These are phyloP conservation scores for Sterrhoptilus dennistouni DNA, from an alignment of 2,113 vertebrate species.

Conservation along the genomic window DNA sequence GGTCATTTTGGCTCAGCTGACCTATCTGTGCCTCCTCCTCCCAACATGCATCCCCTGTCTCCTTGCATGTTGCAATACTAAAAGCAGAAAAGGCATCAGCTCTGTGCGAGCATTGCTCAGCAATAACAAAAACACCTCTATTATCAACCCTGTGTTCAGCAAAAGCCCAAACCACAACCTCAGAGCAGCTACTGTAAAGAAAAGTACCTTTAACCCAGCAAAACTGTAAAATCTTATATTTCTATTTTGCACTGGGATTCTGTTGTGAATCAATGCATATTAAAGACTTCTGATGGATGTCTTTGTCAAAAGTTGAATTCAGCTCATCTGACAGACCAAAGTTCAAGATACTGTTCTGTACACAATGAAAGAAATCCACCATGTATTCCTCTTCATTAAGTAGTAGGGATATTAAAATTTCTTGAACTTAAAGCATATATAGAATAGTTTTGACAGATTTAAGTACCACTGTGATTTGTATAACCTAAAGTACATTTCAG, in stretches of 20 bases:
- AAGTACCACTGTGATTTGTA: fast-evolving
- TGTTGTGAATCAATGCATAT: neutral
- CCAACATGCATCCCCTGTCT: neutral
- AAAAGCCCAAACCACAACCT: neutral
- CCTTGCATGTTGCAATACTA: fast-evolving
- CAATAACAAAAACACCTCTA: neutral
- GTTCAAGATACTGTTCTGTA: neutral
- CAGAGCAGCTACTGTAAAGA: neutral
- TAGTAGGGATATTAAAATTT: neutral
- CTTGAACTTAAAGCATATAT: neutral
- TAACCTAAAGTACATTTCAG: neutral
- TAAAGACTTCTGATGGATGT: neutral
- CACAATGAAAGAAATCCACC: neutral
- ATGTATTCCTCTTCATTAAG: neutral
- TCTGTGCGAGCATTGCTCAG: neutral
- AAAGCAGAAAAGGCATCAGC: neutral
- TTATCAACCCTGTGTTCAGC: neutral
- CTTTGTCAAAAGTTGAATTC: neutral
- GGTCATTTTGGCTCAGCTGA: neutral
- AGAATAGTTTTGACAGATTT: neutral
- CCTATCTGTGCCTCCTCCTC: neutral
- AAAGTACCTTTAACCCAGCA: neutral
- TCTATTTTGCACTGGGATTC: neutral
- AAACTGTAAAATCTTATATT: neutral
- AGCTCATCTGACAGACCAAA: neutral